phyloP scores from a whole-genome alignment of 1,140 invertebrate genomes.

The Brachionus koreanus region DNA sequence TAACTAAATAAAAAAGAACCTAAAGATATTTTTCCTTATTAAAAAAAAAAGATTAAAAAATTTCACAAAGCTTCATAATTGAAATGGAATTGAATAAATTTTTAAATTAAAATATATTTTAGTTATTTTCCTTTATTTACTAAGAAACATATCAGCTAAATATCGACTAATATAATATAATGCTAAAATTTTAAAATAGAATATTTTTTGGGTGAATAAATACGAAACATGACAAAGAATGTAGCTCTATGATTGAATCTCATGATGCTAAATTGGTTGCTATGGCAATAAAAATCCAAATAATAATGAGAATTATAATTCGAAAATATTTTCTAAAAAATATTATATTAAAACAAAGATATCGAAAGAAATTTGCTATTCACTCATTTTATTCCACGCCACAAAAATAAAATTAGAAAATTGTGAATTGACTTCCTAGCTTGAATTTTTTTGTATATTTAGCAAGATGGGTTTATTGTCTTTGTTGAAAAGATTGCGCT shows the following conservation, averaged over 20 bases:
- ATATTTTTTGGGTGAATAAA: too few relatives aligned
- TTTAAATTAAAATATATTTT: too few relatives aligned
- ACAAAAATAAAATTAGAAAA: background rate
- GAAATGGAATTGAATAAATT: too few relatives aligned
- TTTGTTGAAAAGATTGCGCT: conserved; percentile 83
- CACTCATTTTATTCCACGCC: background rate
- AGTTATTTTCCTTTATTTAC: too few relatives aligned
- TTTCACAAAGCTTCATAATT: too few relatives aligned
- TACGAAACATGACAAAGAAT: background rate
- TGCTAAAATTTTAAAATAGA: too few relatives aligned
- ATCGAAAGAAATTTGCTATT: background rate
- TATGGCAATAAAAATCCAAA: background rate
- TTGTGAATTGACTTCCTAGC: background rate
- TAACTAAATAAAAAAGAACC: too few relatives aligned
- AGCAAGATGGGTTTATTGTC: conserved; percentile 77
- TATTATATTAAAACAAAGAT: conserved; percentile 11
- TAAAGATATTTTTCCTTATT: too few relatives aligned
- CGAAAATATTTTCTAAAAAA: background rate
- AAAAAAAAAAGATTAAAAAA: too few relatives aligned
- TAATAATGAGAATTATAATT: background rate
- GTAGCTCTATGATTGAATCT: background rate
- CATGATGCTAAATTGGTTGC: background rate
- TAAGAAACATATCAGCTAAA: too few relatives aligned
- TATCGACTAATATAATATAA: too few relatives aligned
- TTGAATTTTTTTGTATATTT: background rate